phyloP scores from a whole-genome alignment of 2,888 invertebrate species.

The Pristionchus maxplancki region DNA sequence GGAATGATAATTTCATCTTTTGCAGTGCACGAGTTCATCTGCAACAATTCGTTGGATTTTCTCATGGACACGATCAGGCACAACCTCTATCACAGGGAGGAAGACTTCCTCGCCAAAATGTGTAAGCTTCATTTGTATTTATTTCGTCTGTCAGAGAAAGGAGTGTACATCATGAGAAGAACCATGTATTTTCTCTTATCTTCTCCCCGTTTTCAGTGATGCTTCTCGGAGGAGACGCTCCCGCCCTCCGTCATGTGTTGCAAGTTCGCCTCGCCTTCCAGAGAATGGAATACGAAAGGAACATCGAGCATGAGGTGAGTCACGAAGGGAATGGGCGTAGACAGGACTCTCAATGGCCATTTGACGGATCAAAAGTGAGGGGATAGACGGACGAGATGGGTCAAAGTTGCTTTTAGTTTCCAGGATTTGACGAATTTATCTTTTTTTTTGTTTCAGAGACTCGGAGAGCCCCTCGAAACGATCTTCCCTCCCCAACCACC shows the following conservation, averaged over 20 bases:
- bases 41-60: neutral
- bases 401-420: no score
- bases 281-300: neutral
- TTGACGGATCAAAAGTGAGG: no score
- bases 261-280: neutral
- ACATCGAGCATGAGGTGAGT: neutral
- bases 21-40: neutral
- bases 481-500: neutral
- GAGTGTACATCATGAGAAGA: no score
- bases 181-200: no score
- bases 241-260: neutral
- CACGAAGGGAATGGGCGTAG: neutral
- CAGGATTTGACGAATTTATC: no score
- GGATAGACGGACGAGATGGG: no score
- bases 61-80: neutral
- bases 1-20: neutral
- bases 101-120: neutral
- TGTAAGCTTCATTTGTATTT: neutral
- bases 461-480: neutral
- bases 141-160: no score
- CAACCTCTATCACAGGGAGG: neutral
- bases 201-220: neutral
- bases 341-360: no score
- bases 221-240: neutral
- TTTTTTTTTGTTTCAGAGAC: neutral